These are phyloP conservation scores for Cyclina sinensis DNA, from an alignment of 1,140 invertebrate genomes.

Conservation along the genomic window DNA sequence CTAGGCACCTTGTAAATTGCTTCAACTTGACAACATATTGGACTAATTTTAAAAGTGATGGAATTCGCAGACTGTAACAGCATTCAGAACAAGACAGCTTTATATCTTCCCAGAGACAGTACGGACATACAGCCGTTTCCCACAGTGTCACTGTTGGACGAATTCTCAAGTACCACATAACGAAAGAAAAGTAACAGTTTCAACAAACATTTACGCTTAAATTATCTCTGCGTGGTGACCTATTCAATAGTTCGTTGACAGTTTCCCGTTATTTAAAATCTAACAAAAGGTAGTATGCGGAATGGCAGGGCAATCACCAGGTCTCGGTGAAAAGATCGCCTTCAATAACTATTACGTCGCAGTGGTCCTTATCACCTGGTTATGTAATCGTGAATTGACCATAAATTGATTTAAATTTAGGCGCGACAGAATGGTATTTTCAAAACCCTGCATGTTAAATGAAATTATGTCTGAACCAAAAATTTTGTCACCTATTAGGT, in stretches of 20 bases:
- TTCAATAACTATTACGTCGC: constrained; percentile 31
- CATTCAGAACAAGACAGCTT: not conserved
- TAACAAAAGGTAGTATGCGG: constrained; percentile 48
- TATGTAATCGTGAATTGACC: constrained; percentile 42
- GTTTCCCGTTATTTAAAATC: constrained; percentile 57
- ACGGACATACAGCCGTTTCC: not conserved
- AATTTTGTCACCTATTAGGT: no score
- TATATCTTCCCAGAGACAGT: not conserved
- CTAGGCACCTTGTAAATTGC: not conserved
- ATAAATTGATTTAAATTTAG: constrained; percentile 29
- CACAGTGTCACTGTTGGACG: not conserved
- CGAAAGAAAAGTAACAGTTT: constrained; percentile 63
- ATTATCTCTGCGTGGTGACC: constrained; percentile 57
- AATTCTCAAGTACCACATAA: constrained; percentile 4
- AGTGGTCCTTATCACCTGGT: constrained; percentile 12
- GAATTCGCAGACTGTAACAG: not conserved
- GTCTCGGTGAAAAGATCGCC: constrained; percentile 30
- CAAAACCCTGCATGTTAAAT: no score
- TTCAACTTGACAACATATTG: constrained; percentile 50
- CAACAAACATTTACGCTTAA: constrained; percentile 63
- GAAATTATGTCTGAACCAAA: no score
- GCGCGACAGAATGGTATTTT: not conserved
- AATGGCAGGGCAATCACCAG: constrained; percentile 7
- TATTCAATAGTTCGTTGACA: constrained; percentile 4
- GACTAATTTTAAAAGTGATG: constrained; percentile 50